A percentile compares a stretch with the other conserved stretches of the same genome.
phyloP scores from a whole-genome alignment of 2,888 invertebrate genomes.

The Lithophane socia region DNA sequence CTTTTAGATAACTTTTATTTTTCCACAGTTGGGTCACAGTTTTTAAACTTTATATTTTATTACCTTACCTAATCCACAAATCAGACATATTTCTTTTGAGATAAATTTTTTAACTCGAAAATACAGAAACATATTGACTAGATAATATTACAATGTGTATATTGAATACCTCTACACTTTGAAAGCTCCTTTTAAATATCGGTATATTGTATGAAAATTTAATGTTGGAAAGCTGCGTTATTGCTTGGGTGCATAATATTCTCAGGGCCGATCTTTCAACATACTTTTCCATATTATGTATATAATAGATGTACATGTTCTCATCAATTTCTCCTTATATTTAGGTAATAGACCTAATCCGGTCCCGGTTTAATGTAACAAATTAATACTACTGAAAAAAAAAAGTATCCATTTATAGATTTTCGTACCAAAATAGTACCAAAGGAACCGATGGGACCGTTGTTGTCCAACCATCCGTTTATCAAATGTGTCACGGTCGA shows the following conservation, averaged over 20 bases:
- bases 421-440: slow-evolving; percentile 31
- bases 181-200: background rate
- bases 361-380: background rate
- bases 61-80: background rate
- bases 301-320: background rate
- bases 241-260: background rate
- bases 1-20: too few species aligned
- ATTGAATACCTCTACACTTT: background rate
- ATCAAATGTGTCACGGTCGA: slow-evolving; percentile 30
- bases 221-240: background rate
- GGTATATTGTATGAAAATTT: background rate
- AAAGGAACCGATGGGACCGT: background rate
- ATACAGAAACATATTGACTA: background rate
- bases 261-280: background rate
- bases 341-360: background rate
- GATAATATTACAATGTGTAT: background rate
- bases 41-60: too few species aligned
- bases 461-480: slow-evolving; percentile 8
- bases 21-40: too few species aligned
- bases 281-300: background rate
- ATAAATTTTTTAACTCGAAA: background rate
- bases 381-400: background rate
- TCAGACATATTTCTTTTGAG: background rate
- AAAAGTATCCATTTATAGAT: background rate
- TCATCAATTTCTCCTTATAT: background rate